These are phyloP conservation scores for Eupsilia transversa DNA, from an alignment of 2,888 invertebrate genomes.

Conservation along the genomic window DNA sequence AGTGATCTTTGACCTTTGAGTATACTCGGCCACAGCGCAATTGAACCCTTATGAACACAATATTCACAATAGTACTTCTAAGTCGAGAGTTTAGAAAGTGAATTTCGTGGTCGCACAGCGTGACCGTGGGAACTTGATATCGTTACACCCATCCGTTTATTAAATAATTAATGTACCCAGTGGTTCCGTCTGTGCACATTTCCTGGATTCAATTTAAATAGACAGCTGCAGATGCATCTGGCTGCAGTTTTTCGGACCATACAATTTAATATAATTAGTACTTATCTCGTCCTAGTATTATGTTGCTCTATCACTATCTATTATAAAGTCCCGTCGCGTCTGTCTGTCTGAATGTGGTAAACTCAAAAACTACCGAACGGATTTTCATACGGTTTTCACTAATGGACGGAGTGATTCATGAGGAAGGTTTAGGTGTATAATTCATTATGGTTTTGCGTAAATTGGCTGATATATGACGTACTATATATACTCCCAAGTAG, in stretches of 20 bases:
- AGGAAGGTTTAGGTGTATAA: too few species aligned
- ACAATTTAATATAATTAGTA: too few species aligned
- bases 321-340: too few species aligned
- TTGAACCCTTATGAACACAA: neutral
- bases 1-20: neutral
- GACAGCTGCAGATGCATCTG: constrained; percentile 35
- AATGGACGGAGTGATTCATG: too few species aligned
- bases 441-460: too few species aligned
- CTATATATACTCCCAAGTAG: too few species aligned
- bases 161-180: constrained; percentile 58
- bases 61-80: constrained; percentile 25
- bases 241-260: neutral
- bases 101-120: constrained; percentile 61
- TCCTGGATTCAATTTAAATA: constrained; percentile 44
- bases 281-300: too few species aligned
- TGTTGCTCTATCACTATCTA: neutral
- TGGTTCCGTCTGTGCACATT: constrained; percentile 43
- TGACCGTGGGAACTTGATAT: constrained; percentile 67
- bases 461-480: too few species aligned
- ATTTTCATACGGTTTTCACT: too few species aligned
- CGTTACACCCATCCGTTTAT: constrained; percentile 61
- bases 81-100: constrained; percentile 70
- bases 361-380: too few species aligned
- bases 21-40: constrained; percentile 6
- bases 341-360: too few species aligned